Base-by-base conservation (phyloP, 2,113 vertebrate species). In the Xiphophorus hellerii region DNA sequence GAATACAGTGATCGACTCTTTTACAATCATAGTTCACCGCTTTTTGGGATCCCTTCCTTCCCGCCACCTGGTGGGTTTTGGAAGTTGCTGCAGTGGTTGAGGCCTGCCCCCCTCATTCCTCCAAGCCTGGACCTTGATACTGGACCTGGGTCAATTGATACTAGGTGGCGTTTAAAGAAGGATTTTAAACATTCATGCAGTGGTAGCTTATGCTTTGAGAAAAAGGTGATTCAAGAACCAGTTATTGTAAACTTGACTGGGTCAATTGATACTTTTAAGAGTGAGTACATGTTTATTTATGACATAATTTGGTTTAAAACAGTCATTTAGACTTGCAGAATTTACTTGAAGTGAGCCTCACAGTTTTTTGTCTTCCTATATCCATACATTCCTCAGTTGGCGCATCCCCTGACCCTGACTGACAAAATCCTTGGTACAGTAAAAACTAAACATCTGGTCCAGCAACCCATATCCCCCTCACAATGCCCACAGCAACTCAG, bases 1-100 rank as follows among this genome's bases (percentile, higher is more conserved):
- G 48, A 79, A 82, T 89, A 91, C 92, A 93, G 90, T 91, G 90
- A 92, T 89, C 39, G 88, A 91, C 88, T 89, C 71, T 81, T 79
- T 81, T 90, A 90, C 86, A 89, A 90, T 91, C 78, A 51, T 85
- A 77, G 76, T 67, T 80, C 71, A 88, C 87, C 73, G 89, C 71
- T 75, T 79, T 62, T 74, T 69, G 80, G 80, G 72, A 70, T 68
- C 39, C 39, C 13, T 13, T 15, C 14, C 39, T 20, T 17, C 1
- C 25, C 63, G 64, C 82, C 77, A 71, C 42, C 86, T 76, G 83
- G 75, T 80, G 89, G 3, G 84, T 11, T 25, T 0, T 29, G 20
- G 39, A 66, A 39, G 66, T 0, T 87, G 76, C 81, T 77, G 71
- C 80, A 69, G 66, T 65, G 1, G 3, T 22, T 5, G 44, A 69